Conservation (phyloP, 2,888 invertebrate genomes). For the Rhimphoctona megacephalus region DNA sequence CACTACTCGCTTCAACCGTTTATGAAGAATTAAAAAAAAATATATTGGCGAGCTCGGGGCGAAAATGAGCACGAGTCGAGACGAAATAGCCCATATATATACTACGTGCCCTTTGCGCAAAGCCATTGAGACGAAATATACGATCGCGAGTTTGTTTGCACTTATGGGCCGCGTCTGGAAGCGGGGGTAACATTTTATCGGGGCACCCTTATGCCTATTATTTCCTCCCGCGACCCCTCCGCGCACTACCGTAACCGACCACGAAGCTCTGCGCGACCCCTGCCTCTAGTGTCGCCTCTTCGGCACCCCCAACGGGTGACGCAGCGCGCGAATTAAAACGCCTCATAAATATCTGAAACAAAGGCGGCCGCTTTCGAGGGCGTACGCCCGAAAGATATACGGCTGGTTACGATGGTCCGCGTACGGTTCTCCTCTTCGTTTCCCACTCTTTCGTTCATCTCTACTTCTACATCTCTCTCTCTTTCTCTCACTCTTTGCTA, state of each 20-base stretch:
- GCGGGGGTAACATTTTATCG: constrained; percentile 79
- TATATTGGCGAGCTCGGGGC: background rate
- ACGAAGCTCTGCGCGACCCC: constrained; percentile 49
- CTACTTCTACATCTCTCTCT: constrained; percentile 28
- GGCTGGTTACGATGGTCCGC: constrained; percentile 80
- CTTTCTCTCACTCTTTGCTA: constrained; percentile 20
- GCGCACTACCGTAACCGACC: constrained; percentile 56
- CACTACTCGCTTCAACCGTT: background rate
- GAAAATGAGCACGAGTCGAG: constrained; percentile 31
- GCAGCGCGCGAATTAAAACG: constrained; percentile 84
- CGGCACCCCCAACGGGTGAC: constrained; percentile 79
- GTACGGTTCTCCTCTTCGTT: constrained; percentile 62
- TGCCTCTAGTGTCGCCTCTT: constrained; percentile 68
- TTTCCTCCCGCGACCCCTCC: constrained; percentile 74
- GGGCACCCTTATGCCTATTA: constrained; percentile 83
- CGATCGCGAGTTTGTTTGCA: constrained; percentile 86
- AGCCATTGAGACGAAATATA: constrained; percentile 86
- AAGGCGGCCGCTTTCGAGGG: constrained; percentile 84
- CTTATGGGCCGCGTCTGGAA: constrained; percentile 78
- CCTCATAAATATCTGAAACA: constrained; percentile 85
- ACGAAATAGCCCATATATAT: constrained; percentile 41
- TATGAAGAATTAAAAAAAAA: background rate
- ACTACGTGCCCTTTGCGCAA: constrained; percentile 67
- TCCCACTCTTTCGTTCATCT: constrained; percentile 29
- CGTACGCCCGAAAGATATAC: constrained; percentile 84